A percentile compares a stretch with the other conserved stretches of the same genome.
Evolutionary conservation across 2,888 invertebrate genomes (phyloP).

Genomic region (Brachynemurus nebulosus): DNA sequence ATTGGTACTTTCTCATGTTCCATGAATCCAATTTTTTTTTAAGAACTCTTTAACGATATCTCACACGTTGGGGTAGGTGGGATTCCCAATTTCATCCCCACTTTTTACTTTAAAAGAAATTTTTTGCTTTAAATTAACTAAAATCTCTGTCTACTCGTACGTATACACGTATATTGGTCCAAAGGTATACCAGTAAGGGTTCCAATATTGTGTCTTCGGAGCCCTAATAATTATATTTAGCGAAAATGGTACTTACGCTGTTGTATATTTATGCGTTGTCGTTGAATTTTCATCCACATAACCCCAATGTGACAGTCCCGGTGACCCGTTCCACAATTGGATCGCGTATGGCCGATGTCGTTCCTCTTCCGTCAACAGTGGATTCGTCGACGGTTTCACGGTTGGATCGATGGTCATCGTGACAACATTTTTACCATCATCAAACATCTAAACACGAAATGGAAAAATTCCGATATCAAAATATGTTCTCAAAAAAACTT

Average conservation of each 20-base stretch:
- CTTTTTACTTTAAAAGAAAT: too few species aligned
- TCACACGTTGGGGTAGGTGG: too few species aligned
- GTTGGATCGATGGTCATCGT: constrained; percentile 35
- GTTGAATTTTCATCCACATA: constrained; percentile 35
- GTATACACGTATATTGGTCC: too few species aligned
- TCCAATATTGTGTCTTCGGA: too few species aligned
- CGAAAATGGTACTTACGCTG: constrained; percentile 10
- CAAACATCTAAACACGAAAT: constrained; percentile 38
- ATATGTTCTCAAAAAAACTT: background rate
- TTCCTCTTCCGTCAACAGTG: constrained; percentile 22
- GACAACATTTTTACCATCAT: constrained; percentile 44
- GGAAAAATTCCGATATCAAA: background rate
- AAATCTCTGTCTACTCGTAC: too few species aligned
- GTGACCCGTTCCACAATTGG: constrained; percentile 45
- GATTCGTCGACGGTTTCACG: constrained; percentile 18
- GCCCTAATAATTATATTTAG: background rate
- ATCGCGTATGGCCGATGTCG: constrained; percentile 37
- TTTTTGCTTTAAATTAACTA: too few species aligned
- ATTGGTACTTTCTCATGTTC: too few species aligned
- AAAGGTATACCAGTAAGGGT: too few species aligned
- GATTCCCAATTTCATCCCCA: too few species aligned
- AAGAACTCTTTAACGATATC: too few species aligned
- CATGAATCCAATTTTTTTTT: too few species aligned
- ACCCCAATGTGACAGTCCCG: constrained; percentile 56
- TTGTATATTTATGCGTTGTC: too few species aligned